Evolutionary conservation across 2,888 invertebrate species (phyloP).

Genomic region (Mythimna ferrago): DNA sequence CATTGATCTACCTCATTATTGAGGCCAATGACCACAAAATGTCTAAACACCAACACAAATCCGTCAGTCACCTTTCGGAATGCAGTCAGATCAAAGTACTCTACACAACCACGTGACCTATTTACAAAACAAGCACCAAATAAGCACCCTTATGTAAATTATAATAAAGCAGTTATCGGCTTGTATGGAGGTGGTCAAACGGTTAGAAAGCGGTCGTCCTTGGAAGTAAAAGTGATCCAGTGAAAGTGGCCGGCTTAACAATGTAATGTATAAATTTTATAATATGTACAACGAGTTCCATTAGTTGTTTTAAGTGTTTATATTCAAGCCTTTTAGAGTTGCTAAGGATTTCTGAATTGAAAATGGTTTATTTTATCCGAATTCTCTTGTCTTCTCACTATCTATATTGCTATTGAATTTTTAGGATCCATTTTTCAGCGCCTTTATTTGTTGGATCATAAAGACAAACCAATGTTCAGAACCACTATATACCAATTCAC

Average conservation of each 20-base stretch:
- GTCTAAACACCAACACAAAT: conserved; percentile 38
- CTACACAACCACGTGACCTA: conserved; percentile 50
- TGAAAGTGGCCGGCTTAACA: conserved; percentile 76
- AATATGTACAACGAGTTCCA: conserved; percentile 47
- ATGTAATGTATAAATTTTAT: conserved; percentile 54
- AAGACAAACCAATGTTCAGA: too few species aligned
- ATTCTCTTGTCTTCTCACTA: too few species aligned
- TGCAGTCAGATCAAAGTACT: conserved; percentile 45
- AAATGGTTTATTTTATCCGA: background rate
- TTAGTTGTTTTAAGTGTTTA: conserved; percentile 9
- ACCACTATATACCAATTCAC: too few species aligned
- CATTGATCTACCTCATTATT: conserved; percentile 1
- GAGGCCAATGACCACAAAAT: conserved; percentile 38
- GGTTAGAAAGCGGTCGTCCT: conserved; percentile 84
- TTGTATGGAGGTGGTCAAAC: conserved; percentile 43
- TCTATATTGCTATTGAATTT: too few species aligned
- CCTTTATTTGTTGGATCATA: too few species aligned
- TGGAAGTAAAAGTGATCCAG: conserved; percentile 80
- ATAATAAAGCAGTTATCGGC: conserved; percentile 46
- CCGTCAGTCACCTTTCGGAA: conserved; percentile 50
- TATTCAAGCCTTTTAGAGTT: background rate
- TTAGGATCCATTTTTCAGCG: too few species aligned
- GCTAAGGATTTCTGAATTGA: background rate
- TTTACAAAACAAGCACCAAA: conserved; percentile 42
- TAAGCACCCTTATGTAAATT: conserved; percentile 22